A percentile compares a stretch with the other conserved stretches of the same genome.
Conservation (phyloP, 2,888 invertebrate species). For the Augochlorella aurata region DNA sequence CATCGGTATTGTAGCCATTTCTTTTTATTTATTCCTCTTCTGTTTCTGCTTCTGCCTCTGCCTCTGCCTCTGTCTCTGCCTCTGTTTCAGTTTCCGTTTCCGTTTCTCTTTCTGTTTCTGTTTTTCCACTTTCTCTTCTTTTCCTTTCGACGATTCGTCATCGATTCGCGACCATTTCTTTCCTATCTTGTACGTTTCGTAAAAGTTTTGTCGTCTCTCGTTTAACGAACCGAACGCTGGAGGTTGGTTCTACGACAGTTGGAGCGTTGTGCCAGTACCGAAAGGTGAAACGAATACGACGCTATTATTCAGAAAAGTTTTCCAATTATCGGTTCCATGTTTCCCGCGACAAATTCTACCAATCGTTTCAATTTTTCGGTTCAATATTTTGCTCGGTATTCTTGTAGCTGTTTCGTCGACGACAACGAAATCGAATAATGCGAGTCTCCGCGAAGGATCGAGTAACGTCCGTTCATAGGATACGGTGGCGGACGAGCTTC, state of each 20-base stretch:
- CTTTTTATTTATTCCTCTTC: slow-evolving; percentile 69
- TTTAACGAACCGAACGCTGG: slow-evolving; percentile 13
- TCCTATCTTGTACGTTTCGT: slow-evolving; percentile 12
- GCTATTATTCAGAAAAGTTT: neutral
- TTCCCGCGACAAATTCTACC: neutral
- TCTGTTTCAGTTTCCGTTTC: neutral
- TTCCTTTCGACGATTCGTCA: slow-evolving; percentile 30
- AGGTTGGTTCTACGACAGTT: slow-evolving; percentile 20
- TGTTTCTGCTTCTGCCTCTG: neutral
- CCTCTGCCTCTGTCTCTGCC: neutral
- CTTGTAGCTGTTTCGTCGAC: neutral
- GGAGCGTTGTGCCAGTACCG: neutral
- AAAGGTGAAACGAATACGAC: neutral
- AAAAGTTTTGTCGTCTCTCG: slow-evolving; percentile 4
- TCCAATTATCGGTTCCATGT: neutral
- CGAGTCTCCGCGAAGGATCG: slow-evolving; percentile 3
- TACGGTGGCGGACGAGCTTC: slow-evolving; percentile 12
- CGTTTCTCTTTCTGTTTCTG: slow-evolving; percentile 71
- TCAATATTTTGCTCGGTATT: neutral
- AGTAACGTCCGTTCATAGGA: slow-evolving; percentile 12
- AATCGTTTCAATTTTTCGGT: neutral
- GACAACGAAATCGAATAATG: slow-evolving; percentile 2
- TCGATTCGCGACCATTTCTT: slow-evolving; percentile 30
- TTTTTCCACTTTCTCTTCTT: slow-evolving; percentile 51
- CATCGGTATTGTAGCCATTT: slow-evolving; percentile 82